phyloP scores from a whole-genome alignment of 2,888 invertebrate genomes.

The Apamea sordens region DNA sequence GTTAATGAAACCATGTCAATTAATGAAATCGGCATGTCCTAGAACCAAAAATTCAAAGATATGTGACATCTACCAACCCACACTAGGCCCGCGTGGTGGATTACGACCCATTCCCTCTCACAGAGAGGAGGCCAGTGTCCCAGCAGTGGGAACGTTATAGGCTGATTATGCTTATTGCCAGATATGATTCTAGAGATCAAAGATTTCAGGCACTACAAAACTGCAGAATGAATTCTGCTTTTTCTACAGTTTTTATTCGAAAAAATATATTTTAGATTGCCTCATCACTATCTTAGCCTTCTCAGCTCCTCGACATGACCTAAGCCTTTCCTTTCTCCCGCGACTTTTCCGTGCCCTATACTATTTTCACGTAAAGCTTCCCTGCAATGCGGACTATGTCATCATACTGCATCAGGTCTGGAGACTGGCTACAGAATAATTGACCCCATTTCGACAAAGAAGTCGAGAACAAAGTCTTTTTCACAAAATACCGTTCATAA shows the following conservation, averaged over 20 bases:
- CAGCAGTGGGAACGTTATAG: too few species aligned
- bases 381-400: constrained; percentile 61
- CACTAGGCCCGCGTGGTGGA: too few species aligned
- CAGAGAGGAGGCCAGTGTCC: too few species aligned
- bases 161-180: too few species aligned
- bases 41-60: too few species aligned
- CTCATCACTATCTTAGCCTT: background rate
- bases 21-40: too few species aligned
- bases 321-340: constrained; percentile 12
- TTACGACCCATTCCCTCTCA: too few species aligned
- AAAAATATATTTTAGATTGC: background rate
- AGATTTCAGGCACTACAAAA: background rate
- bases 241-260: background rate
- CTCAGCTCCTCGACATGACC: background rate
- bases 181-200: background rate
- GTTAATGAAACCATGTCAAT: too few species aligned
- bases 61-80: too few species aligned
- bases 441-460: constrained; percentile 43
- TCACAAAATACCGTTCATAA: background rate
- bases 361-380: constrained; percentile 36
- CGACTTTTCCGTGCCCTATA: background rate
- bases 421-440: constrained; percentile 32
- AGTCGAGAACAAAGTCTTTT: constrained; percentile 11
- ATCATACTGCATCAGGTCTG: constrained; percentile 53
- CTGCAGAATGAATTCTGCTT: background rate